These are phyloP conservation scores for Octomys mimax DNA, from an alignment of 2,797 vertebrate genomes.

Conservation along the genomic window DNA sequence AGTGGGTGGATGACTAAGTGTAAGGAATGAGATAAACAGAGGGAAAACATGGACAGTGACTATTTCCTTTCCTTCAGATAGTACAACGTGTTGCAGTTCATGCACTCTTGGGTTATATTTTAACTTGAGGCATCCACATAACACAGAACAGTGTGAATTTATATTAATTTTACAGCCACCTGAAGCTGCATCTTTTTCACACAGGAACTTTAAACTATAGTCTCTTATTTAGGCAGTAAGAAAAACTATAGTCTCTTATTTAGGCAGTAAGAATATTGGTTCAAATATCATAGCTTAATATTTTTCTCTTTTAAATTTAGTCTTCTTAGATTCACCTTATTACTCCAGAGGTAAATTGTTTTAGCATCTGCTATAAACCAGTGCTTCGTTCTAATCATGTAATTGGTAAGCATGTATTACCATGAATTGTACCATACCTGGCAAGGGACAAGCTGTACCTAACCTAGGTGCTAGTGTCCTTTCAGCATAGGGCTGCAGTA, in stretches of 20 bases:
- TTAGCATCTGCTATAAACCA: neutral
- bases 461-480: neutral
- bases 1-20: neutral
- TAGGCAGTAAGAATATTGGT: neutral
- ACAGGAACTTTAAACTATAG: neutral
- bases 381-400: neutral
- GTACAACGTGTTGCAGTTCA: neutral
- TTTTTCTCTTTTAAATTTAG: neutral
- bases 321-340: neutral
- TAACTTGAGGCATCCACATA: neutral
- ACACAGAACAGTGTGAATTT: neutral
- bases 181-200: neutral
- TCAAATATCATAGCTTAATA: neutral
- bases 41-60: neutral
- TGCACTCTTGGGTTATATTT: neutral
- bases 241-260: neutral
- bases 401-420: neutral
- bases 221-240: neutral
- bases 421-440: neutral
- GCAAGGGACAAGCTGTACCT: neutral
- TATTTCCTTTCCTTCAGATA: constrained; percentile 6
- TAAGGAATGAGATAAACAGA: neutral
- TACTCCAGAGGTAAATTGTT: neutral
- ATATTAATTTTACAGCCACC: neutral
- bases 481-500: neutral